Conservation (phyloP, 2,113 vertebrate genomes). For the Lasiurus cinereus region DNA sequence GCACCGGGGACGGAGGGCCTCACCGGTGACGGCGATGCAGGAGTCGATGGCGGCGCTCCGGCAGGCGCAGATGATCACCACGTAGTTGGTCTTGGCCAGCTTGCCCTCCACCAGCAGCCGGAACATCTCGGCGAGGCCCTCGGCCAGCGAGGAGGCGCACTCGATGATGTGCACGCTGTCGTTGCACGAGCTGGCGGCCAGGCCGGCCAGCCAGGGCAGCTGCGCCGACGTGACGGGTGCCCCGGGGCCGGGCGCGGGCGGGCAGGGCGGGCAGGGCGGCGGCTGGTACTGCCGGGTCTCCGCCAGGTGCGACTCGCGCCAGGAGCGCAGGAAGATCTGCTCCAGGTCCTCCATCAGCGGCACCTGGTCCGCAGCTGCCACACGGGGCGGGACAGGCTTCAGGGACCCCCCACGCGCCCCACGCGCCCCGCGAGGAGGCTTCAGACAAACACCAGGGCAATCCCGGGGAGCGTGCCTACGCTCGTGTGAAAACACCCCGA, state of each 20-base stretch:
- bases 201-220: conserved; percentile 96
- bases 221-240: conserved; percentile 92
- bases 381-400: background rate
- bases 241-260: conserved; percentile 85
- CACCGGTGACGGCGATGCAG: conserved; percentile 97
- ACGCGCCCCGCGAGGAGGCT: background rate
- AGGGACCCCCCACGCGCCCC: background rate
- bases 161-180: conserved; percentile 94
- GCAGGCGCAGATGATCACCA: conserved; percentile 94
- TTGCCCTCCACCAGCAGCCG: conserved; percentile 92
- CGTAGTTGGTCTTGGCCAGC: conserved; percentile 94
- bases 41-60: conserved; percentile 93
- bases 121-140: conserved; percentile 95
- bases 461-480: rapidly evolving
- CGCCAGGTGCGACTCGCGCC: conserved; percentile 95
- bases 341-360: conserved; percentile 97
- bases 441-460: rapidly evolving
- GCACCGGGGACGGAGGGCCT: background rate
- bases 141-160: conserved; percentile 92
- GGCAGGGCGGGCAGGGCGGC: conserved; percentile 76
- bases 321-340: conserved; percentile 97
- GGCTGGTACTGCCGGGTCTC: conserved; percentile 96
- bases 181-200: conserved; percentile 96
- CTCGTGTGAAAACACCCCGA: rapidly evolving
- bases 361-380: conserved; percentile 94